These are phyloP conservation scores for Toxostoma redivivum DNA, from an alignment of 2,113 vertebrate genomes.

Conservation along the genomic window DNA sequence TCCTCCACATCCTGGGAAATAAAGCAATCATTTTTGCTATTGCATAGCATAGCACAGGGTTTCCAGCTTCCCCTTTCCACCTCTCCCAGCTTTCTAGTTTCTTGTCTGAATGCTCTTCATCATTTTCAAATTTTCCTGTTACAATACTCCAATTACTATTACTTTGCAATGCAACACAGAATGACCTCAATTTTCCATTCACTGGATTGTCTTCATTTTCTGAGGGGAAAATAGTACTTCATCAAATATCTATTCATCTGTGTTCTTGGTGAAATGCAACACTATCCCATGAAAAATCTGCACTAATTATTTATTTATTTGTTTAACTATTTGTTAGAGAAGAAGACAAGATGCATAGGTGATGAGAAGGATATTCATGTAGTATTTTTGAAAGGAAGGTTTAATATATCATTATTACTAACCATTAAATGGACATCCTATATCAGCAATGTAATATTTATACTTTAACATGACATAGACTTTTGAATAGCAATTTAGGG, in stretches of 20 bases:
- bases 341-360: not conserved
- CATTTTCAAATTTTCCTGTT: slow-evolving; percentile 68
- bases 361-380: not conserved
- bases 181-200: slow-evolving; percentile 63
- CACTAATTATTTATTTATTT: not conserved
- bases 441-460: not conserved
- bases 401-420: not conserved
- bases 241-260: slow-evolving; percentile 67
- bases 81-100: slow-evolving; percentile 50
- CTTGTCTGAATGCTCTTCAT: slow-evolving; percentile 63
- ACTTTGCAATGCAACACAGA: slow-evolving; percentile 34
- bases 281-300: not conserved
- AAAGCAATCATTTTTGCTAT: slow-evolving; percentile 29
- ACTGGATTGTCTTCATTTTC: slow-evolving; percentile 64
- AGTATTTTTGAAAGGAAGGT: not conserved
- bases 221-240: slow-evolving; percentile 52
- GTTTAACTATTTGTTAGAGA: not conserved
- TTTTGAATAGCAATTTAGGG: not conserved
- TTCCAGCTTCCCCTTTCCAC: slow-evolving; percentile 33
- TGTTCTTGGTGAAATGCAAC: not conserved
- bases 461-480: not conserved
- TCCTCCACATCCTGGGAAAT: not conserved
- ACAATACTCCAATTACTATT: slow-evolving; percentile 53
- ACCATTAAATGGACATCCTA: not conserved
- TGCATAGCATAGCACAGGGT: not conserved